Percentiles rank a stretch among this genome's conserved stretches.
These are phyloP conservation scores for Meloidogyne floridensis DNA, from an alignment of 1,140 invertebrate genomes.

Conservation along the genomic window DNA sequence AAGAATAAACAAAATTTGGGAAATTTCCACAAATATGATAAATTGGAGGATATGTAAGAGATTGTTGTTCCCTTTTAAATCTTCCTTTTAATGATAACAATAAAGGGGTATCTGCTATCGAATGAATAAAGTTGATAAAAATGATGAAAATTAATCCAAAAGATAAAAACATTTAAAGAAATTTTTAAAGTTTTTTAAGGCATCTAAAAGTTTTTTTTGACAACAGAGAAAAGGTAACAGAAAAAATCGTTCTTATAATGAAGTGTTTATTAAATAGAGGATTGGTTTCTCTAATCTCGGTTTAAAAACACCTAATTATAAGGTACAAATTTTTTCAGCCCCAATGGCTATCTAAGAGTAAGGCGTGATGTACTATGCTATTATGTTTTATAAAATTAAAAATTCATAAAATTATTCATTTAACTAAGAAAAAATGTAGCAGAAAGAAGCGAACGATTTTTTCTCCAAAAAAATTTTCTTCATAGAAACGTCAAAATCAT, in stretches of 20 bases:
- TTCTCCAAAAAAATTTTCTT: background rate
- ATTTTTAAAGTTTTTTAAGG: background rate
- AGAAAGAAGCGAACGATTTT: background rate
- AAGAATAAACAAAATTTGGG: slow-evolving; percentile 39
- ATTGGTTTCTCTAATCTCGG: too few species aligned
- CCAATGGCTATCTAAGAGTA: too few species aligned
- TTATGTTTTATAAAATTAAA: too few species aligned
- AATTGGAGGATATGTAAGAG: slow-evolving; percentile 28
- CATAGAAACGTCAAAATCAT: background rate
- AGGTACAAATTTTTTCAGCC: too few species aligned
- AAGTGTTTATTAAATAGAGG: too few species aligned
- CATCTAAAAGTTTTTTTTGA: too few species aligned
- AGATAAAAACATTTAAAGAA: too few species aligned
- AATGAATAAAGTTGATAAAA: background rate
- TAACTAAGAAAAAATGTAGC: background rate
- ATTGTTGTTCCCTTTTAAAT: background rate
- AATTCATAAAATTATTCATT: too few species aligned
- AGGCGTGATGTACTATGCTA: too few species aligned
- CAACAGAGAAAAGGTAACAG: too few species aligned
- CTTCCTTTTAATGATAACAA: background rate
- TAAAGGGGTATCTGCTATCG: background rate
- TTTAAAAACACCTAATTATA: too few species aligned
- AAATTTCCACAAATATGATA: slow-evolving; percentile 46
- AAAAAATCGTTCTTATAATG: too few species aligned
- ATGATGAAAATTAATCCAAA: background rate